Evolutionary conservation across 2,113 vertebrate species (phyloP), one percentile per base, ranked within the genome.

Genomic region (Scytalopus superciliaris): DNA sequence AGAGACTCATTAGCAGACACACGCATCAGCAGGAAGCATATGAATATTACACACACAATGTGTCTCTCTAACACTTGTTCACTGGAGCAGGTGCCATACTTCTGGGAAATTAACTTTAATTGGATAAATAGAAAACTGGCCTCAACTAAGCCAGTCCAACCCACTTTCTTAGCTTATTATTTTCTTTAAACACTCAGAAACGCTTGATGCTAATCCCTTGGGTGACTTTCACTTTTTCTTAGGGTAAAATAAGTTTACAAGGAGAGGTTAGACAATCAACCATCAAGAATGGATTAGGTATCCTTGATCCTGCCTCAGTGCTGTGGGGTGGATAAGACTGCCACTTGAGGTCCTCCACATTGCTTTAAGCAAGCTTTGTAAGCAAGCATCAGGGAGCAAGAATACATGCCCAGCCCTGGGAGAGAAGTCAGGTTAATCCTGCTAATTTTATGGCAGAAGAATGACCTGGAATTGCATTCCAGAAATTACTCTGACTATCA

Each of bases 71-170:
- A 87, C 53, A 73, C 84, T 89, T 90, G 81, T 69, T 95, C 68
- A 33, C 40, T 88, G 72, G 39, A 96, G 66, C 63, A 90, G 82
- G 60, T 78, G 72, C 30, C 82, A 67, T 86, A 91, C 93, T 94
- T 89, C 86, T 73, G 93, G 87, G 92, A 93, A 94, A 94, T 93
- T 83, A 92, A 91, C 50, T 94, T 92, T 96, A 96, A 84, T 96
- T 84, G 73, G 89, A 90, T 80, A 94, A 84, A 91, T 70, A 84
- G 50, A 84, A 93, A 89, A 85, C n/a, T 53, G 18, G 49, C 55
- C 78, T 73, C 95, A 90, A 84, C 80, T 88, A 82, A 95, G 53
- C 8, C 15, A 60, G 49, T 39, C 47, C 67, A 93, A 60, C 14
- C 5, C 37, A 25, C 72, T 85, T 69, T 77, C 66, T 81, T 42